A percentile compares a stretch with the other conserved stretches of the same genome.
These are phyloP conservation scores for Mixornis gularis DNA, from an alignment of 2,113 vertebrate genomes.

Conservation along the genomic window DNA sequence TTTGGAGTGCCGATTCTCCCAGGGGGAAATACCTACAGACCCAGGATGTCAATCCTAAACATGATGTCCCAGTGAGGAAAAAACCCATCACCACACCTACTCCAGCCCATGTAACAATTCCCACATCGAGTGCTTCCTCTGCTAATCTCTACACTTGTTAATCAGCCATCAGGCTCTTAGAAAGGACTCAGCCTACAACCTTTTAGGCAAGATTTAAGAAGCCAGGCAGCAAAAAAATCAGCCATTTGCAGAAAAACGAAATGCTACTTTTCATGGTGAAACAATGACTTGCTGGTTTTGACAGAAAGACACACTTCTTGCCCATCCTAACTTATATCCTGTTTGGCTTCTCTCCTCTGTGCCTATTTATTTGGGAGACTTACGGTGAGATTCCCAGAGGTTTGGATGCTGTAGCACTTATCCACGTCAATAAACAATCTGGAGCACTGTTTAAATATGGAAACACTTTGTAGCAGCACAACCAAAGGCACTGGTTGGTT, in stretches of 20 bases:
- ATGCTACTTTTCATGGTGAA: neutral
- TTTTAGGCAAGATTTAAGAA: neutral
- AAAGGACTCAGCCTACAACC: neutral
- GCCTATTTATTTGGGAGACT: conserved; percentile 22
- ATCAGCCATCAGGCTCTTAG: neutral
- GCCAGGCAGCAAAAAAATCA: neutral
- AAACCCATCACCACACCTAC: neutral
- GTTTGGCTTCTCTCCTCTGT: neutral
- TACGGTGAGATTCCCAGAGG: neutral
- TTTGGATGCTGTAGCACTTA: neutral
- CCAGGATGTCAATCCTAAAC: neutral
- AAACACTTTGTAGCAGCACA: neutral
- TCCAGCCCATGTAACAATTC: neutral
- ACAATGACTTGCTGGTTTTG: neutral
- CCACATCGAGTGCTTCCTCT: neutral
- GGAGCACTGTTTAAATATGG: conserved; percentile 22
- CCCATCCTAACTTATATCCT: neutral
- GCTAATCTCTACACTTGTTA: neutral
- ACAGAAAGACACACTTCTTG: neutral
- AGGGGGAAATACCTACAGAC: neutral
- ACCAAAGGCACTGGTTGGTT: neutral
- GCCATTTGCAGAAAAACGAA: neutral
- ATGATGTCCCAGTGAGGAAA: neutral
- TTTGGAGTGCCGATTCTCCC: neutral
- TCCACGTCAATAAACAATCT: conserved; percentile 13